Conservation (phyloP, 1,140 invertebrate genomes). For the Anoplophora glabripennis region DNA sequence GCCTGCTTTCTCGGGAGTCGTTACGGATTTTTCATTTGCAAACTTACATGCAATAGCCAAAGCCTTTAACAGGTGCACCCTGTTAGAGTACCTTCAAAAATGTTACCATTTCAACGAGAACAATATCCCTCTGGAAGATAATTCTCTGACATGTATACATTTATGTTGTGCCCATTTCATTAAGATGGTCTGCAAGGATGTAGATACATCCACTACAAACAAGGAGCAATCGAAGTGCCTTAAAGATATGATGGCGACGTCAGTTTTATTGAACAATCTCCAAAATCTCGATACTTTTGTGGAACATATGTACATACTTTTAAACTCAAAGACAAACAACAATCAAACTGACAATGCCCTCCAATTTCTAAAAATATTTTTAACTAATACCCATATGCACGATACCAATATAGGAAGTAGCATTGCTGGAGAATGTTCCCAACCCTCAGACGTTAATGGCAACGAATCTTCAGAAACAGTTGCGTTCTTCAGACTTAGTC, state of each 20-base stretch:
- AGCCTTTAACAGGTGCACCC: background rate
- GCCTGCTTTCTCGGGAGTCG: background rate
- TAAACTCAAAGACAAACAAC: background rate
- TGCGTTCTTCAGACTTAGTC: too few relatives aligned
- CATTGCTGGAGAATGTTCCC: too few relatives aligned
- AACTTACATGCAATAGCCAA: background rate
- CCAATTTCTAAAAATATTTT: too few relatives aligned
- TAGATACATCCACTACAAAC: background rate
- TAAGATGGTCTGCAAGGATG: background rate
- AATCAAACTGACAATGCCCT: too few relatives aligned
- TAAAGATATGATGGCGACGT: background rate
- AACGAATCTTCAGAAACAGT: too few relatives aligned
- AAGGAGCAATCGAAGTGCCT: background rate
- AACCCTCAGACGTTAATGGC: too few relatives aligned
- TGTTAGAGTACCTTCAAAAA: background rate
- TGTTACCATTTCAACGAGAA: background rate
- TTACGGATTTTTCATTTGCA: background rate
- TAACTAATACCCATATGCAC: too few relatives aligned
- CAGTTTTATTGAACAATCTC: background rate
- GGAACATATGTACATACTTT: background rate
- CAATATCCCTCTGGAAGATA: background rate
- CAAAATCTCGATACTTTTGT: background rate
- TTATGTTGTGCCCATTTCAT: conserved; percentile 3
- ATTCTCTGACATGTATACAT: background rate
- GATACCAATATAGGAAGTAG: too few relatives aligned